These are phyloP conservation scores for Cantharis rufa DNA, from an alignment of 2,888 invertebrate species.

Conservation along the genomic window DNA sequence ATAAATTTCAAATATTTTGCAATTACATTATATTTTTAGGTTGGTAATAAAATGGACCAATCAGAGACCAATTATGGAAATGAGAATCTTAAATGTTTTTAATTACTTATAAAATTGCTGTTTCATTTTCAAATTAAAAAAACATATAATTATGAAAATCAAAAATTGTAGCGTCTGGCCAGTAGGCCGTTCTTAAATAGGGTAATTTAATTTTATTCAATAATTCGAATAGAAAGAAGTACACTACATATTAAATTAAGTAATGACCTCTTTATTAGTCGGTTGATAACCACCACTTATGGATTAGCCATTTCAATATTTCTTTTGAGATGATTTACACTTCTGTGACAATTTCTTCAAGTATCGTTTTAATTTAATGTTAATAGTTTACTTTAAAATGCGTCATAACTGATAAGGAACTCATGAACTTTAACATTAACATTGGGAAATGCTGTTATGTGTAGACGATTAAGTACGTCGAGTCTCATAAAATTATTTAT, in stretches of 20 bases:
- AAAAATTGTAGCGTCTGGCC: background rate
- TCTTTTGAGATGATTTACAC: background rate
- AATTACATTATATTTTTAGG: no score
- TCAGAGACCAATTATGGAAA: no score
- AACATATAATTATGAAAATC: no score
- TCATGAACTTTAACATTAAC: constrained; percentile 23
- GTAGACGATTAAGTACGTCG: background rate
- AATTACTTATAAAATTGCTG: no score
- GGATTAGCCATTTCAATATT: background rate
- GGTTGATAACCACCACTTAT: background rate
- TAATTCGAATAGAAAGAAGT: background rate
- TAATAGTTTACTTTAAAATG: background rate
- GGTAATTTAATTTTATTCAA: background rate
- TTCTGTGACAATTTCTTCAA: background rate
- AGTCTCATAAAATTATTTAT: background rate
- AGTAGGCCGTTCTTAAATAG: background rate
- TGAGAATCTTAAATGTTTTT: no score
- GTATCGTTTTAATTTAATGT: background rate
- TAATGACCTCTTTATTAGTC: background rate
- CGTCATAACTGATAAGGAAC: background rate
- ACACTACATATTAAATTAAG: background rate
- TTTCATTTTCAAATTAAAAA: no score
- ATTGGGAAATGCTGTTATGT: constrained; percentile 10
- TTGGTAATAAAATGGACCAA: no score
- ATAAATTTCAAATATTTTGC: no score